phyloP scores from a whole-genome alignment of 2,113 vertebrate species.

The Dipodomys stephensi region DNA sequence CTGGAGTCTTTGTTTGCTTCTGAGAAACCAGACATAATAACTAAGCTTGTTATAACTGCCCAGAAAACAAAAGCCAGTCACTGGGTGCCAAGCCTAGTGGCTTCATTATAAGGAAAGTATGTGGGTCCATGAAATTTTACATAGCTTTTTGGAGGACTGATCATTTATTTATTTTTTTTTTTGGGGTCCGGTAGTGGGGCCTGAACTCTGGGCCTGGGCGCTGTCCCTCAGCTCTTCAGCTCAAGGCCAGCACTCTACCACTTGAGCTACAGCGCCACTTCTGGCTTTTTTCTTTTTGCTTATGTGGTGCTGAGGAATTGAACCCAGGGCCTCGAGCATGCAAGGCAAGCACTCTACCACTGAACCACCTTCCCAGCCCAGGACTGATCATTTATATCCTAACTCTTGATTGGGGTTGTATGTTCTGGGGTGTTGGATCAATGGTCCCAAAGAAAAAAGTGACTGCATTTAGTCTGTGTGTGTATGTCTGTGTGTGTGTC shows the following conservation, averaged over 20 bases:
- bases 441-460: not conserved
- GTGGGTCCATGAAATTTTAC: not conserved
- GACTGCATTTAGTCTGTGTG: not conserved
- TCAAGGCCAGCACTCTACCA: too few species aligned
- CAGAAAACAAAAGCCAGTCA: not conserved
- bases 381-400: not conserved
- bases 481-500: too few species aligned
- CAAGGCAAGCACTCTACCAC: too few species aligned
- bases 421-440: not conserved
- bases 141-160: not conserved
- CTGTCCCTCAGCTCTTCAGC: too few species aligned
- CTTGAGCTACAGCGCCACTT: too few species aligned
- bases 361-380: too few species aligned
- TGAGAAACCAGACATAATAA: constrained; percentile 44
- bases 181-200: too few species aligned
- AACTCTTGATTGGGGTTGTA: not conserved
- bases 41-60: not conserved
- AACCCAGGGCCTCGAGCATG: too few species aligned
- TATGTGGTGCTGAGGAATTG: too few species aligned
- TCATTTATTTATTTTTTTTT: too few species aligned
- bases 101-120: not conserved
- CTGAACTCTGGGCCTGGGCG: too few species aligned
- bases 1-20: constrained; percentile 60
- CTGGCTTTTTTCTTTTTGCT: too few species aligned
- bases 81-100: not conserved